Evolutionary conservation across 2,113 vertebrate species (phyloP).

Genomic region (Piaya cayana): DNA sequence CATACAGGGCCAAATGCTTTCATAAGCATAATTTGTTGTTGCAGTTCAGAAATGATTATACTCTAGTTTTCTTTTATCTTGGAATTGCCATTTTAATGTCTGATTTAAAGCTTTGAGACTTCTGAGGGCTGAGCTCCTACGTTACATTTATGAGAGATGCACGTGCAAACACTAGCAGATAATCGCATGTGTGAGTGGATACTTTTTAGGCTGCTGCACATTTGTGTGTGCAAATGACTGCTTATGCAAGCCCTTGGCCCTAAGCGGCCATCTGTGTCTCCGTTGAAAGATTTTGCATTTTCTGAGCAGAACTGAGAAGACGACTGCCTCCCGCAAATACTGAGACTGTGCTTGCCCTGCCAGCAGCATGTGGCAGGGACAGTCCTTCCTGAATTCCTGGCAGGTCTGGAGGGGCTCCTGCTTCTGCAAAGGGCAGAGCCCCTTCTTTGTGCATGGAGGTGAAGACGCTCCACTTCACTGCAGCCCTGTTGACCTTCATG

Average conservation of each 20-base stretch:
- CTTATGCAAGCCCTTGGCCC: neutral
- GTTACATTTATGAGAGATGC: neutral
- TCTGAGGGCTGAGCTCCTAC: neutral
- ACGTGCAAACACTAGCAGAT: neutral
- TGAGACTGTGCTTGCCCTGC: neutral
- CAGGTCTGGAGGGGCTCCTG: neutral
- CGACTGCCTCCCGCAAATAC: rapidly evolving
- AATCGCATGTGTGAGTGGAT: neutral
- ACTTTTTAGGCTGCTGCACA: neutral
- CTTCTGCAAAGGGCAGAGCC: neutral
- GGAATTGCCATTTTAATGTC: conserved; percentile 8
- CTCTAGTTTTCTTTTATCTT: conserved; percentile 34
- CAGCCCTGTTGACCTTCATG: neutral
- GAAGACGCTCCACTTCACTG: neutral
- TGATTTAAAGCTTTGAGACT: conserved; percentile 34
- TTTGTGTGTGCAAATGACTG: conserved; percentile 15
- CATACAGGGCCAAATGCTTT: neutral
- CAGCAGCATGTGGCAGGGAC: rapidly evolving
- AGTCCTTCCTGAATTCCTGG: neutral
- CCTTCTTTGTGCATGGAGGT: neutral
- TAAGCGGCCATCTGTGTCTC: neutral
- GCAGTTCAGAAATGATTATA: neutral
- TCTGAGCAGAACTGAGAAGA: neutral
- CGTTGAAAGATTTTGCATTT: neutral
- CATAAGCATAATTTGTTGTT: neutral